Evolutionary conservation across 1,140 invertebrate species (phyloP).

Genomic region (Polypedilum pembai): DNA sequence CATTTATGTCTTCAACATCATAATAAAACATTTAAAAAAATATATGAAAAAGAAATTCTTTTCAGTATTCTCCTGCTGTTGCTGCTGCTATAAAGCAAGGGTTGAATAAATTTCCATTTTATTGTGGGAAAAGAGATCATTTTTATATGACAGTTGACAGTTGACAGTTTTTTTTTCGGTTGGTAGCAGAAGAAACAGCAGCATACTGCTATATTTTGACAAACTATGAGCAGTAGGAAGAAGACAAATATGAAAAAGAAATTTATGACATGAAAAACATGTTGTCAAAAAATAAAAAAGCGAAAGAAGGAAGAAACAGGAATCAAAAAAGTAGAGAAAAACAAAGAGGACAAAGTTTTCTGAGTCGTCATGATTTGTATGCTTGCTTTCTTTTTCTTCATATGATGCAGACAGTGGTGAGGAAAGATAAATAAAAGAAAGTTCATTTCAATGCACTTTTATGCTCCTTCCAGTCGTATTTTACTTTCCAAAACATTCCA

Average conservation of each 20-base stretch:
- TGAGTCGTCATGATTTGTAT: neutral
- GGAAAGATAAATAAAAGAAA: neutral
- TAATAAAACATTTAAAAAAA: constrained; percentile 23
- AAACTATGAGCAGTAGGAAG: neutral
- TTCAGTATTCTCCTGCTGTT: too few species aligned
- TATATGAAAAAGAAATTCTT: neutral
- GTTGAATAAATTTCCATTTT: constrained; percentile 27
- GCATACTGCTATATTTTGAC: neutral
- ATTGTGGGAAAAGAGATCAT: neutral
- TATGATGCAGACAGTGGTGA: neutral
- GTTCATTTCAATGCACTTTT: neutral
- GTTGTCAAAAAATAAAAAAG: neutral
- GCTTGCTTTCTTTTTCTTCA: neutral
- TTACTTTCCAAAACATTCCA: too few species aligned
- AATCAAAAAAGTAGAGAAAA: neutral
- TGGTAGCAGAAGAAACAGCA: neutral
- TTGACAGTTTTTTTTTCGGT: neutral
- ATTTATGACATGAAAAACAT: constrained; percentile 27
- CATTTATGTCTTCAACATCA: constrained; percentile 27
- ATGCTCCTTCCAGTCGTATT: too few species aligned
- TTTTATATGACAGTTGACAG: neutral
- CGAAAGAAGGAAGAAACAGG: neutral
- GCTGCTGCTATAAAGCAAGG: neutral
- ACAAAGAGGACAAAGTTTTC: neutral
- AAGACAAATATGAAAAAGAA: neutral